Evolutionary conservation across 1,140 invertebrate genomes (phyloP), one percentile per base, ranked within the genome.

Genomic region (Scaptomyza pallida): DNA sequence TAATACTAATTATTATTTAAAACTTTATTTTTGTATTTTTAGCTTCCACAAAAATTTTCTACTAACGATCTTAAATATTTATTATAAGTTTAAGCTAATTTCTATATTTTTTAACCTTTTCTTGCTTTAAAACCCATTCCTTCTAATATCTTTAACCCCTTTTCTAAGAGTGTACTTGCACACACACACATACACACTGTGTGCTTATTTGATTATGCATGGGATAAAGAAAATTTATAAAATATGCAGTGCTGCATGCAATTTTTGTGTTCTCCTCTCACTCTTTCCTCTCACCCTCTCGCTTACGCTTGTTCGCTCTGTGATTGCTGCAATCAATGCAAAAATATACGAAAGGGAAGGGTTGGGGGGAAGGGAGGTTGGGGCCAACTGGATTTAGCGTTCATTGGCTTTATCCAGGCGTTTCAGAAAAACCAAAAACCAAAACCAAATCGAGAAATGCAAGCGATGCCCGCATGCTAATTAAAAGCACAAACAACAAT

Each of bases 241-340:
- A 55, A 21, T 44, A 19, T 48, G 30, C 10, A 26, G 15, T 61
- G 55, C 8, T 16, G 19, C 15, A 19, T 45, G 19, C 21, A 10
- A 33, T 48, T 67, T 55, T 68, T 52, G 56, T 52, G 56, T 23
- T 71, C 0, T 13, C 44, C 51, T 67, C 40, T 5, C 23, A n/a
- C n/a, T n/a, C 5, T 26, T 6, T 6, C 5, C 23, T 6, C 23
- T 26, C 21, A 4, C 1, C 8, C 23, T 30, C 26, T 30, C n/a
- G n/a, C n/a, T n/a, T n/a, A n/a, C n/a, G n/a, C 1, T 30, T 2
- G 1, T 30, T 30, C 6, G 1, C 26, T 10, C 5, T 30, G 5
- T 62, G 61, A 59, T 60, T 55, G 60, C 45, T n/a, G 51, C 67
- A 70, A 83, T 82, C 78, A 81, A 74, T 77, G 73, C 77, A 74